These are phyloP conservation scores for Rhabdornis inornatus DNA, from an alignment of 2,113 vertebrate genomes.

Conservation along the genomic window DNA sequence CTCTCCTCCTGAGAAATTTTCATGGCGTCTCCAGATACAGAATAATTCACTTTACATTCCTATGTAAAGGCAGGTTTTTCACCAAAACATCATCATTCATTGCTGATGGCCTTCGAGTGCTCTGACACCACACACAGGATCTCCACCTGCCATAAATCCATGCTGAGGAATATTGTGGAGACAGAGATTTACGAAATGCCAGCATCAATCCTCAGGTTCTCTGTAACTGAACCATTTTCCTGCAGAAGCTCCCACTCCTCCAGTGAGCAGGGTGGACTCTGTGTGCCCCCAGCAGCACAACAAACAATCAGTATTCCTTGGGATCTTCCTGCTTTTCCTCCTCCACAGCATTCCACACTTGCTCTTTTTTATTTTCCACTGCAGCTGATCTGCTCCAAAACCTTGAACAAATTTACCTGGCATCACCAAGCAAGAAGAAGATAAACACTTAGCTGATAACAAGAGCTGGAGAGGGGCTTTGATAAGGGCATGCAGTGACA, in stretches of 20 bases:
- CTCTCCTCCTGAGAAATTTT: neutral
- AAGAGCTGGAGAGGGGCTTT: neutral
- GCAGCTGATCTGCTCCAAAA: neutral
- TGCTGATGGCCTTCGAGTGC: neutral
- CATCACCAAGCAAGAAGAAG: neutral
- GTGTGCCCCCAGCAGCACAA: neutral
- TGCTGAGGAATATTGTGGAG: neutral
- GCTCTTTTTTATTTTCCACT: neutral
- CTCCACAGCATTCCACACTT: neutral
- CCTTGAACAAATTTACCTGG: neutral
- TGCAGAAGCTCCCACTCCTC: neutral
- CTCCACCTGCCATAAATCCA: neutral
- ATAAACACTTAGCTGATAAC: neutral
- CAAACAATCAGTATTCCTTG: neutral
- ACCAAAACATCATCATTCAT: neutral
- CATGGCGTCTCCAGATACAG: neutral
- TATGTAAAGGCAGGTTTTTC: neutral
- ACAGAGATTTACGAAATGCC: neutral
- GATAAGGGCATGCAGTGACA: neutral
- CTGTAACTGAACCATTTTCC: fast-evolving
- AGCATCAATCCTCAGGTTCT: fast-evolving
- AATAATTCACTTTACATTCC: neutral
- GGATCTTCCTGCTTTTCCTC: neutral
- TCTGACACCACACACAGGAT: neutral
- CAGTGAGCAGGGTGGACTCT: neutral